Conservation (phyloP, 1,140 invertebrate genomes). For the Drosophila baimaii region DNA sequence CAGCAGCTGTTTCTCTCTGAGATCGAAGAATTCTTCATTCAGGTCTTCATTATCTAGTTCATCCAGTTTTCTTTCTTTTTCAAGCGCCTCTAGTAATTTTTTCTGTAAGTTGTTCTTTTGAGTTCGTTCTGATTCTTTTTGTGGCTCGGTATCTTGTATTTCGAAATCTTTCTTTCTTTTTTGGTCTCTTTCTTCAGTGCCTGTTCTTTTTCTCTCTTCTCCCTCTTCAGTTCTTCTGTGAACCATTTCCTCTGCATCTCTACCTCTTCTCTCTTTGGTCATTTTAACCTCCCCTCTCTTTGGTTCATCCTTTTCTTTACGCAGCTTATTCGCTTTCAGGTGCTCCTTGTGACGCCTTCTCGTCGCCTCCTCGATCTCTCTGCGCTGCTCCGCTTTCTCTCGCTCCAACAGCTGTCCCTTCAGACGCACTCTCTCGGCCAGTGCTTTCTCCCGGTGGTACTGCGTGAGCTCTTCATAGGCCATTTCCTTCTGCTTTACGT, state of each 20-base stretch:
- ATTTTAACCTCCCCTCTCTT: neutral
- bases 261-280: neutral
- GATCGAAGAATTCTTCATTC: neutral
- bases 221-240: too few species aligned
- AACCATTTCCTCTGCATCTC: neutral
- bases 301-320: too few species aligned
- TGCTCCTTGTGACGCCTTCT: too few species aligned
- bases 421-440: neutral
- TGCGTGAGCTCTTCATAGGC: conserved; percentile 4
- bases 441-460: neutral
- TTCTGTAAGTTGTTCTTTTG: neutral
- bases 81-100: neutral
- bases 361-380: too few species aligned
- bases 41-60: neutral
- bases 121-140: neutral
- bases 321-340: neutral
- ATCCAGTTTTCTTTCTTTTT: neutral
- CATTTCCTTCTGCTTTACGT: neutral
- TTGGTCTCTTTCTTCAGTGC: neutral
- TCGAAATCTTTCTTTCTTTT: neutral
- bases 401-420: neutral
- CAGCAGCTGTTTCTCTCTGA: neutral
- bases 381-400: too few species aligned
- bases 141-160: too few species aligned
- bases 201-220: neutral